phyloP scores from a whole-genome alignment of 2,888 invertebrate genomes.

The Acleris holmiana region DNA sequence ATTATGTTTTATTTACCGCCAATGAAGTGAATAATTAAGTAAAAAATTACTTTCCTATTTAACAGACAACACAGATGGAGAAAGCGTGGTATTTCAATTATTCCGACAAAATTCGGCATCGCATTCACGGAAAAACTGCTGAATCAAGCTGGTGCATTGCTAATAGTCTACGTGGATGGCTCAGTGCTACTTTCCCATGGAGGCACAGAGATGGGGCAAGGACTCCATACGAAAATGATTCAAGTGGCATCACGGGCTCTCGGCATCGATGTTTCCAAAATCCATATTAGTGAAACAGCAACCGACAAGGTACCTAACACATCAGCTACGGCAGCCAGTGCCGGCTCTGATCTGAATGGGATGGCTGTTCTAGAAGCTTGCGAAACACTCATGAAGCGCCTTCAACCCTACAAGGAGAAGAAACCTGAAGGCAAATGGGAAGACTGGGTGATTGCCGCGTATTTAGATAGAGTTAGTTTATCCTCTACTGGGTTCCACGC shows the following conservation, averaged over 20 bases:
- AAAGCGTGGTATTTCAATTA: constrained; percentile 92
- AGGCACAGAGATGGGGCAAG: constrained; percentile 99
- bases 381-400: constrained; percentile 87
- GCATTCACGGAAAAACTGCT: constrained; percentile 90
- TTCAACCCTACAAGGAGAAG: constrained; percentile 89
- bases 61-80: constrained; percentile 90
- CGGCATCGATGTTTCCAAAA: constrained; percentile 87
- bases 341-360: constrained; percentile 95
- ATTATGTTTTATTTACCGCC: too few relatives aligned
- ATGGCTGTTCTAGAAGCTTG: constrained; percentile 96
- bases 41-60: constrained; percentile 41
- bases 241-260: constrained; percentile 93
- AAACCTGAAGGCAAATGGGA: constrained; percentile 93
- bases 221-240: constrained; percentile 97
- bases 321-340: constrained; percentile 94
- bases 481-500: constrained; percentile 93
- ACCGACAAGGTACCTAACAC: constrained; percentile 97
- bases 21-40: too few relatives aligned
- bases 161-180: constrained; percentile 94
- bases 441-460: constrained; percentile 91
- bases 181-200: constrained; percentile 95
- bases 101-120: constrained; percentile 94
- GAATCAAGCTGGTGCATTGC: constrained; percentile 94
- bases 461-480: constrained; percentile 89
- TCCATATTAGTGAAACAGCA: constrained; percentile 92